Evolutionary conservation across 2,888 invertebrate species (phyloP).

Genomic region (Agriopis aurantiaria): DNA sequence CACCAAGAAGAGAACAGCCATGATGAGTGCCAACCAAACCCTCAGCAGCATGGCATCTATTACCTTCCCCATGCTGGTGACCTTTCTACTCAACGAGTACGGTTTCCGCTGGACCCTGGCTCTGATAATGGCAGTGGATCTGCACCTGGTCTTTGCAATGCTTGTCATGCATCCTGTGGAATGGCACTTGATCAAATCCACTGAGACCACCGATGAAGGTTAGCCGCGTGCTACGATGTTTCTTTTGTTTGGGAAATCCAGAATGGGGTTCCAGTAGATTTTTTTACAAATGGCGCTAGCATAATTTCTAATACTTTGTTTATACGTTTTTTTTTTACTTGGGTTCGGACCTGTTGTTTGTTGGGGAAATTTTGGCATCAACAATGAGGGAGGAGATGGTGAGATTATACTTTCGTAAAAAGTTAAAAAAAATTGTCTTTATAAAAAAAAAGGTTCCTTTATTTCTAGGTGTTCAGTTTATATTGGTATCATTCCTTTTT

Average conservation of each 20-base stretch:
- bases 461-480: too few species aligned
- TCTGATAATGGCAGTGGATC: slow-evolving; percentile 88
- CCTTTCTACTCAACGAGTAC: slow-evolving; percentile 86
- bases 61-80: slow-evolving; percentile 88
- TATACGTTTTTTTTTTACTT: too few species aligned
- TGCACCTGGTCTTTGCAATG: slow-evolving; percentile 90
- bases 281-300: too few species aligned
- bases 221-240: slow-evolving; percentile 11
- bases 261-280: too few species aligned
- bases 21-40: slow-evolving; percentile 92
- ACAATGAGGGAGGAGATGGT: too few species aligned
- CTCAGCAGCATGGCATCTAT: slow-evolving; percentile 90
- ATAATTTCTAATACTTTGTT: too few species aligned
- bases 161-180: slow-evolving; percentile 91
- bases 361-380: too few species aligned
- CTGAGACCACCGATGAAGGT: slow-evolving; percentile 56
- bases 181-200: slow-evolving; percentile 87
- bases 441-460: too few species aligned
- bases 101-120: slow-evolving; percentile 91
- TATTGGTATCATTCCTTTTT: too few species aligned
- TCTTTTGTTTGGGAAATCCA: neutral
- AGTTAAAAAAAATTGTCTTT: too few species aligned
- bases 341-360: too few species aligned
- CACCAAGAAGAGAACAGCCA: slow-evolving; percentile 88
- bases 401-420: too few species aligned